Percentiles rank a stretch among this genome's conserved stretches.
phyloP scores from a whole-genome alignment of 2,797 vertebrate species.

The Myoxocephalus aenaeus region DNA sequence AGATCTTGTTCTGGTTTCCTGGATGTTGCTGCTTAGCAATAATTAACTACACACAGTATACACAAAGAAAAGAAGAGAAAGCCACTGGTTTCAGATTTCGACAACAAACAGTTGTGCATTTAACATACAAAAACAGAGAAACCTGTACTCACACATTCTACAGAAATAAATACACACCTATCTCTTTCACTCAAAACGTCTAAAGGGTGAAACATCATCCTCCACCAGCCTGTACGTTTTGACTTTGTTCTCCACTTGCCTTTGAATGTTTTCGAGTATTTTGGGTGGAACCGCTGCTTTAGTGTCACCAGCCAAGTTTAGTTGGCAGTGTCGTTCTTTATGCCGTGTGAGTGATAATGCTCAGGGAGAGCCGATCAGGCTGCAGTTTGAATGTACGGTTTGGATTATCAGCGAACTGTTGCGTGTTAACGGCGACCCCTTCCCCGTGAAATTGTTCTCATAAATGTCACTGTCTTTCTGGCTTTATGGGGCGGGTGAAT shows the following conservation, averaged over 20 bases:
- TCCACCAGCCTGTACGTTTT: not conserved
- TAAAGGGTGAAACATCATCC: not conserved
- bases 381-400: constrained; percentile 24
- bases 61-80: constrained; percentile 6
- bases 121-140: constrained; percentile 3
- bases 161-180: not conserved
- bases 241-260: not conserved
- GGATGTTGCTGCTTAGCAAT: constrained; percentile 10
- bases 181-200: not conserved
- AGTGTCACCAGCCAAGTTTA: constrained; percentile 11
- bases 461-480: constrained; percentile 32
- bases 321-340: constrained; percentile 2
- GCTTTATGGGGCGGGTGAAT: constrained; percentile 18
- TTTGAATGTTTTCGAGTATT: not conserved
- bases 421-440: constrained; percentile 4
- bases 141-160: not conserved
- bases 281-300: constrained; percentile 6
- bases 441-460: constrained; percentile 17
- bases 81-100: not conserved
- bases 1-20: constrained; percentile 39
- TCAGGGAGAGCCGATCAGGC: constrained; percentile 5
- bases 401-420: constrained; percentile 36
- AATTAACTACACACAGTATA: constrained; percentile 30
- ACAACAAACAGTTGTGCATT: not conserved
- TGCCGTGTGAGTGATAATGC: constrained; percentile 15